A percentile compares a stretch with the other conserved stretches of the same genome.
Conservation (phyloP, 2,797 vertebrate species). For the Malacoraja senta region DNA sequence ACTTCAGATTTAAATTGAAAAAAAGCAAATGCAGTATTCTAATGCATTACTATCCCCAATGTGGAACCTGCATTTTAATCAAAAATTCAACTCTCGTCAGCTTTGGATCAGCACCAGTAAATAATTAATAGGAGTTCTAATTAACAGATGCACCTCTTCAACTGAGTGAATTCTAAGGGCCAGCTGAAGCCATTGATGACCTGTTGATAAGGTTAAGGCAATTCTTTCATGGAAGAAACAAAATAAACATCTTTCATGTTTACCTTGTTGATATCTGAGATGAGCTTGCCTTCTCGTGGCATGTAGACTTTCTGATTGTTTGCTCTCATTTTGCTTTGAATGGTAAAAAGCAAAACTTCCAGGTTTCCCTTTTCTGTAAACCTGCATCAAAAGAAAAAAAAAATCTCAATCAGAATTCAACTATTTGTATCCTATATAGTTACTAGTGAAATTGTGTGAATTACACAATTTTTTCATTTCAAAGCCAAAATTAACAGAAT, state of each 20-base stretch:
- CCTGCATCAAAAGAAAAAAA: constrained; percentile 53
- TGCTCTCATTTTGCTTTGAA: constrained; percentile 93
- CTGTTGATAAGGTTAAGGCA: neutral
- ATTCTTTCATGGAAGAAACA: neutral
- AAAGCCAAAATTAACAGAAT: neutral
- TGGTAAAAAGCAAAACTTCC: constrained; percentile 88
- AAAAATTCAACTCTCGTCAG: neutral
- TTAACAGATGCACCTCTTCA: neutral
- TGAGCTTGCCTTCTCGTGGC: constrained; percentile 89
- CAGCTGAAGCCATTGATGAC: neutral
- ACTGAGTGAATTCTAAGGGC: neutral
- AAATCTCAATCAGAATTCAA: constrained; percentile 29
- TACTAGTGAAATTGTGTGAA: neutral
- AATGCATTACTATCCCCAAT: neutral
- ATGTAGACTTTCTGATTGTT: constrained; percentile 95
- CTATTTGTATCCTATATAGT: neutral
- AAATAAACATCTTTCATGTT: constrained; percentile 26
- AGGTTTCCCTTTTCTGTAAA: constrained; percentile 93
- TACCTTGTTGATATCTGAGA: constrained; percentile 94
- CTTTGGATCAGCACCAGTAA: neutral
- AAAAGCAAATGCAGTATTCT: neutral
- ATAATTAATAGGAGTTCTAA: neutral
- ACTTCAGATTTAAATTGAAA: neutral
- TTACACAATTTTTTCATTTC: neutral
- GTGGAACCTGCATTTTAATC: neutral